Evolutionary conservation across 2,797 vertebrate genomes (phyloP).

Genomic region (Rhinogobio ventralis): DNA sequence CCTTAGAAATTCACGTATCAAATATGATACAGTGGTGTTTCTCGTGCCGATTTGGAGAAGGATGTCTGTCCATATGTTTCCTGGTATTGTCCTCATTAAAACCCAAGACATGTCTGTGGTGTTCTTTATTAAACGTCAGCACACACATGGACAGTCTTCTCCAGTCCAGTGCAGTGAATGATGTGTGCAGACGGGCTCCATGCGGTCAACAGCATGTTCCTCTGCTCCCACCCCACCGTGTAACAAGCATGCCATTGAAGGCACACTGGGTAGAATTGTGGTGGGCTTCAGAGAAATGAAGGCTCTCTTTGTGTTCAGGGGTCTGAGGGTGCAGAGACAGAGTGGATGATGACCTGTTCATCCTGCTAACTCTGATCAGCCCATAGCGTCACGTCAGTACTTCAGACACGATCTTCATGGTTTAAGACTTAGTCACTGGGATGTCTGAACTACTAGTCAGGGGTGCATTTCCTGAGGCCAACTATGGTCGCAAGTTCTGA

Average conservation of each 20-base stretch:
- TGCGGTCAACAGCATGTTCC: constrained; percentile 4
- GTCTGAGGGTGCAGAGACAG: constrained; percentile 30
- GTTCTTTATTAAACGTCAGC: background rate
- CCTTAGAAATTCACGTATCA: background rate
- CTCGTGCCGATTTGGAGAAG: background rate
- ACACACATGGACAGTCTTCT: background rate
- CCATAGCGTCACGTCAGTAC: background rate
- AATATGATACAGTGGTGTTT: background rate
- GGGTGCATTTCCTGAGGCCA: too few relatives aligned
- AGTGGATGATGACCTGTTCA: constrained; percentile 8
- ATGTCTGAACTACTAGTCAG: background rate
- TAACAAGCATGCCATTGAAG: constrained; percentile 67
- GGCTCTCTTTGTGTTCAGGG: constrained; percentile 61
- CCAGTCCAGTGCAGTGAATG: background rate
- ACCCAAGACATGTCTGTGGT: background rate
- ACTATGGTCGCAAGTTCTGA: too few relatives aligned
- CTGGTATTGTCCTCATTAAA: constrained; percentile 48
- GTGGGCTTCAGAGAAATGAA: constrained; percentile 54
- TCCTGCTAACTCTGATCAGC: constrained; percentile 5
- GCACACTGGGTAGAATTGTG: constrained; percentile 61
- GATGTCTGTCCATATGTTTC: constrained; percentile 40
- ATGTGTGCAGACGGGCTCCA: background rate
- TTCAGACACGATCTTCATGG: background rate
- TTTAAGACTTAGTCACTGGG: background rate
- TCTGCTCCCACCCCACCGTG: background rate